Conservation (phyloP, 1,140 invertebrate genomes). For the Ephestia elutella region DNA sequence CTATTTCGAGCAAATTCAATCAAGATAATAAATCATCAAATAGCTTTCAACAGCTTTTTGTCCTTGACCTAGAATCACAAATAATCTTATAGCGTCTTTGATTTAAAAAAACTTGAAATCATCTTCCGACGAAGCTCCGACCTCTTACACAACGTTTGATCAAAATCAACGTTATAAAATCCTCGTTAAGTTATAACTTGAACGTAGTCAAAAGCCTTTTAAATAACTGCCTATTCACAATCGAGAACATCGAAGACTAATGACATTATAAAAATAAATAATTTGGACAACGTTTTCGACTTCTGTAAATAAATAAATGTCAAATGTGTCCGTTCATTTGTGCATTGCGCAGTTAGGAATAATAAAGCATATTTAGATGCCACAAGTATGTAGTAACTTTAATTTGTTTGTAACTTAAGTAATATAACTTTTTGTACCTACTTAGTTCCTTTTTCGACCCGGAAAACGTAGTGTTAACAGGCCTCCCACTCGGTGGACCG, state of each 20-base stretch:
- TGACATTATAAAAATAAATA: constrained; percentile 9
- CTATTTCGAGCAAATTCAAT: too few species aligned
- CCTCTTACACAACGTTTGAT: not conserved
- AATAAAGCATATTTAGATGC: not conserved
- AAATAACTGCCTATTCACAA: constrained; percentile 2
- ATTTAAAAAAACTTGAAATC: not conserved
- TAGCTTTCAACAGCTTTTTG: not conserved
- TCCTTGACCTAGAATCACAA: not conserved
- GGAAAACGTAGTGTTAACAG: too few species aligned
- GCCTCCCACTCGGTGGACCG: too few species aligned
- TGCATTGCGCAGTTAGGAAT: not conserved
- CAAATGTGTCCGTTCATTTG: not conserved
- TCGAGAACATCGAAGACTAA: constrained; percentile 7
- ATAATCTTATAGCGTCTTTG: not conserved
- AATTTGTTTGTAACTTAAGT: not conserved
- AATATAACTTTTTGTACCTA: too few species aligned
- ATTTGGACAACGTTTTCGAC: constrained; percentile 2
- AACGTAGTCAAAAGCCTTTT: not conserved
- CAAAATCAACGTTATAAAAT: not conserved
- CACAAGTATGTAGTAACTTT: not conserved
- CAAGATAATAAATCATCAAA: not conserved
- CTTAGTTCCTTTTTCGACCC: too few species aligned
- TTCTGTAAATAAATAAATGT: constrained; percentile 8
- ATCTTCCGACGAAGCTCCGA: not conserved
- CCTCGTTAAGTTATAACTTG: not conserved